Base-by-base conservation (phyloP, 2,113 vertebrate species). In the Elanus axillaris region DNA sequence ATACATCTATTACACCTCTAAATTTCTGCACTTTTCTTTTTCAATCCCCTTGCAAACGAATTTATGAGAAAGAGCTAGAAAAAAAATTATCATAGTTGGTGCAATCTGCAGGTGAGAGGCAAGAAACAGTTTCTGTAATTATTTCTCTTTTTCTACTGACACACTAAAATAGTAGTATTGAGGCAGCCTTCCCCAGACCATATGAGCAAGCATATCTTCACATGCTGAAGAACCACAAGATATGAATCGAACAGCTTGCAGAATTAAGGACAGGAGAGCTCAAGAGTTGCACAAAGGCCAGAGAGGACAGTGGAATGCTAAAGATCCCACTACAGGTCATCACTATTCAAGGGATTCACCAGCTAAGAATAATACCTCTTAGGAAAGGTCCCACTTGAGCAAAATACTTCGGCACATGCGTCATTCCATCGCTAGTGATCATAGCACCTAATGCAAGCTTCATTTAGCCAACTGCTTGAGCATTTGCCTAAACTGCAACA, bases 181-280 rank as follows among this genome's bases (percentile, higher is more conserved):
- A 13, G 31, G 32, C 56, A 90, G 26, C 16, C 63, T 48, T 43
- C 55, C 47, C 29, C 34, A n/a, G 29, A 47, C 27, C 27, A 13
- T 3, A 23, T 5, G 8, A 59, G 22, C 60, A 59, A 52, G 25
- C 2, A 0, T 13, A 73, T 12, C 32, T 52, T 52, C 53, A 26
- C 21, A 34, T 2, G 32, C 60, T 45, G 52, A 67, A 60, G 43
- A 82, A 59, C 22, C 60, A 32, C 13, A 14, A 50, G 67, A 13
- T 21, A 25, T 0, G 5, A 59, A 43, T 10, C 1, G 0, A 48
- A n/a, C 7, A 72, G 53, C 43, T 42, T 19, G 38, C 17, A 36
- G 52, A 42, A 20, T 16, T 36, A 23, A 67, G 36, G 60, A 50
- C 16, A 42, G 25, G 36, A 69, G 55, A 53, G 48, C 66, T 79